Conservation (phyloP, 2,888 invertebrate species). For the Megaustenia siamemsis region DNA sequence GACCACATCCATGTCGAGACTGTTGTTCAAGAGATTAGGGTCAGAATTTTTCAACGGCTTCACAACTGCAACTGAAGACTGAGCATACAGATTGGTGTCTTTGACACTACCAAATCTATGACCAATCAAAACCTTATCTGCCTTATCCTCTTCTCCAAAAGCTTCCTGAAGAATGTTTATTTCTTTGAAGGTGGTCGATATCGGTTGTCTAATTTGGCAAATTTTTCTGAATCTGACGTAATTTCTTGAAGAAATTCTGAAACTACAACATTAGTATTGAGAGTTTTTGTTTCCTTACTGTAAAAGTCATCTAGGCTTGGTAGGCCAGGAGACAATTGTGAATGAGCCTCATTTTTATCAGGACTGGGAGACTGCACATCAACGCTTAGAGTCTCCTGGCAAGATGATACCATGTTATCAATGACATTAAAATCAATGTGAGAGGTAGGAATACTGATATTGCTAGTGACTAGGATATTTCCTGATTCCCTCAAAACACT, state of each 20-base stretch:
- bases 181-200: slow-evolving; percentile 79
- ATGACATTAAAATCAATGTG: slow-evolving; percentile 46
- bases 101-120: slow-evolving; percentile 62
- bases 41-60: slow-evolving; percentile 41
- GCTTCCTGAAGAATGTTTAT: slow-evolving; percentile 78
- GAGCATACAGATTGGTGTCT: slow-evolving; percentile 66
- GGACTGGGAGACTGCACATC: background rate
- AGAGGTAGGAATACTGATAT: slow-evolving; percentile 3
- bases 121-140: slow-evolving; percentile 56
- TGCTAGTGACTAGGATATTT: slow-evolving; percentile 13
- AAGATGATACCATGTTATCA: slow-evolving; percentile 51
- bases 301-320: slow-evolving; percentile 81
- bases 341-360: background rate
- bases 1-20: slow-evolving; percentile 50
- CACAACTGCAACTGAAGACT: slow-evolving; percentile 6
- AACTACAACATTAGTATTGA: slow-evolving; percentile 83
- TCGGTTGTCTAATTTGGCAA: slow-evolving; percentile 81
- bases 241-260: slow-evolving; percentile 80
- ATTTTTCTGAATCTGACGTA: slow-evolving; percentile 83
- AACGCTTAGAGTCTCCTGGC: slow-evolving; percentile 36
- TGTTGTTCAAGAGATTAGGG: slow-evolving; percentile 55
- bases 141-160: slow-evolving; percentile 57
- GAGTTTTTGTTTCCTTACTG: slow-evolving; percentile 83
- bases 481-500: background rate
- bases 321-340: slow-evolving; percentile 51